Conservation (phyloP, 2,113 vertebrate species). For the Phoenicopterus ruber region DNA sequence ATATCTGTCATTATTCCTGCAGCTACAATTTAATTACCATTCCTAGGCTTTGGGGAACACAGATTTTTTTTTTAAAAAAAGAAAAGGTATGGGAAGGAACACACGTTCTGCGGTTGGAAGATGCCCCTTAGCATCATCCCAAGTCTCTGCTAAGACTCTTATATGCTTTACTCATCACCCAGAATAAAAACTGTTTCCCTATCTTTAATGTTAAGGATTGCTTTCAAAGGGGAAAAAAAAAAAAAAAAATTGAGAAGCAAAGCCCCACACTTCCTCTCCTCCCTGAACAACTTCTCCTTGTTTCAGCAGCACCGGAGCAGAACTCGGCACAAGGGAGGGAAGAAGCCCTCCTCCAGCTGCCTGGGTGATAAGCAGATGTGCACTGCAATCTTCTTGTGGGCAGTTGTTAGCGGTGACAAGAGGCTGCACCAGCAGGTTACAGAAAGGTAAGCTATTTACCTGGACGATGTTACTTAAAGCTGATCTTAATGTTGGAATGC, state of each 20-base stretch:
- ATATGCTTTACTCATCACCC: neutral
- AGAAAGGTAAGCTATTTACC: neutral
- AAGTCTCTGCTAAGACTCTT: neutral
- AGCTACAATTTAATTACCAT: constrained; percentile 21
- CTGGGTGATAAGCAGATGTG: neutral
- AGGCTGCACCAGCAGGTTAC: neutral
- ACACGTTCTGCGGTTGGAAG: neutral
- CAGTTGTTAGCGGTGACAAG: neutral
- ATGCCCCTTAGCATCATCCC: neutral
- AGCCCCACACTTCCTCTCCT: neutral
- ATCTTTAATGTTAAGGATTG: neutral
- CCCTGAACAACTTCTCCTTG: neutral
- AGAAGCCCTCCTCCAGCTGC: neutral
- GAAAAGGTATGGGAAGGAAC: neutral
- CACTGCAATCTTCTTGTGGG: neutral
- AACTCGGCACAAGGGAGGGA: neutral
- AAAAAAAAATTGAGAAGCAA: neutral
- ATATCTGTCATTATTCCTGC: neutral
- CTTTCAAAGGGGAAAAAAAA: neutral
- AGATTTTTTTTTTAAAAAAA: neutral
- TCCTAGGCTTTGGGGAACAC: neutral
- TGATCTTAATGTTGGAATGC: neutral
- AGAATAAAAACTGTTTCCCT: neutral
- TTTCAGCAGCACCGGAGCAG: neutral
- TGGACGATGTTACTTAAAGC: neutral